Evolutionary conservation across 2,113 vertebrate genomes (phyloP), one percentile per base, ranked within the genome.

Genomic region (Emydocephalus ijimae): DNA sequence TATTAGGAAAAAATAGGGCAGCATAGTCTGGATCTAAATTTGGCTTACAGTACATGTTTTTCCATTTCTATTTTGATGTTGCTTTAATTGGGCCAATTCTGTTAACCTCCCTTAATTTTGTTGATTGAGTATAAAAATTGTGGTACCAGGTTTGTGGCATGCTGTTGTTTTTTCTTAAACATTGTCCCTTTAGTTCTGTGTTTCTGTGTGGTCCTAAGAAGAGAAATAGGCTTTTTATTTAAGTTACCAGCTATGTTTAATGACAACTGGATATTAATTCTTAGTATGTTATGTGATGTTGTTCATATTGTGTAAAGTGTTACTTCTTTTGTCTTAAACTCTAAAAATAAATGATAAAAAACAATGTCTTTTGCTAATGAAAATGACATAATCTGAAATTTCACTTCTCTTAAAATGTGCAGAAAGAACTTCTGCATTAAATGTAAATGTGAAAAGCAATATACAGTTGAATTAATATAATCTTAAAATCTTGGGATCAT

Each of bases 61-160:
- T 9, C 94, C n/a, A 92, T 93, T 95, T 95, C 2, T 11, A 39
- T 61, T 55, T 89, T 20, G 91, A 7, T 92, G 88, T 89, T 48
- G 45, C 29, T 52, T 88, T 95, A 94, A 89, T 81, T 95, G 89
- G 86, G 74, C 91, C 29, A 89, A 91, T 91, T 94, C 45, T 89
- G 87, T 92, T 93, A 88, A 55, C 1, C 15, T 85, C 6, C 92
- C 92, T 95, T 95, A 93, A 93, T 93, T 89, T 88, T 91, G 15
- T 87, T 94, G 90, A 95, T 93, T 64, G 89, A 91, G 90, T 94
- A 92, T 95, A 89, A 90, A 91, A n/a, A 52, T 81, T 56, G 57
- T 55, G 69, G 93, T 87, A 34, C 7, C 54, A 3, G 91, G 45
- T n/a, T 50, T 94, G 91, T 92, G n/a, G 29, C 26, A 93, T 87